Evolutionary conservation across 2,113 vertebrate genomes (phyloP), one percentile per base, ranked within the genome.

Genomic region (Stictonetta naevosa): DNA sequence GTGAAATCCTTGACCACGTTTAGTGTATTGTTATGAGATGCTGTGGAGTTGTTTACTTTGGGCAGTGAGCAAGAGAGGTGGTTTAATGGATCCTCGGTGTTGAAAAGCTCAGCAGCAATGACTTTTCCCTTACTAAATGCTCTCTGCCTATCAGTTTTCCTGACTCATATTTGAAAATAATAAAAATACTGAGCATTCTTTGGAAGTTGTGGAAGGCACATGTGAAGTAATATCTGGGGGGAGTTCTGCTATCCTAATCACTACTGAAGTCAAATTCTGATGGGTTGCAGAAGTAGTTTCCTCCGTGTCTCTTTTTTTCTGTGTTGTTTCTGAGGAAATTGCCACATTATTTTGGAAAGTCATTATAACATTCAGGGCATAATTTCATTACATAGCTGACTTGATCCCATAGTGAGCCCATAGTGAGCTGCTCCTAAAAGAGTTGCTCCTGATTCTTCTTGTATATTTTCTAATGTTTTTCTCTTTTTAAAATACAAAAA

Each of bases 241-340:
- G 36, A 82, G 63, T 78, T 69, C 66, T 86, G 55, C 31, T 80
- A 56, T 46, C 34, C 29, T 90, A 22, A 78, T 90, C 56, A 33
- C 29, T 21, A 15, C 14, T 77, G 42, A 78, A 81, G 81, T 50
- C 71, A 88, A 56, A 16, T 86, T 79, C 72, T 88, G 68, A 88
- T 92, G 81, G 55, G 29, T 34, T 92, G 81, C 34, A 69, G 84
- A 90, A 53, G 46, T 91, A 77, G 83, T 96, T 95, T 94, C 83
- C 36, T 34, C 12, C 28, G 66, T 44, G 18, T 84, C 36, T 87
- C 21, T 59, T 33, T 84, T 85, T 38, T 76, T 36, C 60, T 72
- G 0, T 62, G 13, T 42, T 82, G 40, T 72, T 95, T 83, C 71
- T 75, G 81, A 88, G 68, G 68, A 95, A 96, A 92, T 90, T 71